Percentiles rank a stretch among this genome's conserved stretches.
Evolutionary conservation across 2,888 invertebrate genomes (phyloP).

Genomic region (Sthenelais limicola): DNA sequence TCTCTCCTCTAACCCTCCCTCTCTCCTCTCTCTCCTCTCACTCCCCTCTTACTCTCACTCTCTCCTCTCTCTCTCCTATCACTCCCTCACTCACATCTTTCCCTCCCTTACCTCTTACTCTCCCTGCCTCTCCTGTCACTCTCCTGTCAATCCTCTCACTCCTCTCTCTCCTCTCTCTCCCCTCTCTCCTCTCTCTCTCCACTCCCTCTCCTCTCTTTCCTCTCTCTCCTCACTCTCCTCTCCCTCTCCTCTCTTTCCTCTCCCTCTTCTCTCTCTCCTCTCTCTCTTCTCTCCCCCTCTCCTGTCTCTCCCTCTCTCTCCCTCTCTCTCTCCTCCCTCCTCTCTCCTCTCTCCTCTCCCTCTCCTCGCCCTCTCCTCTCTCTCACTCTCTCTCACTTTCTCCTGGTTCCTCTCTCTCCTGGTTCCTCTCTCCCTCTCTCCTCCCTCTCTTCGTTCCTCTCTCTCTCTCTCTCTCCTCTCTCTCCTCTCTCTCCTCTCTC

Average conservation of each 20-base stretch:
- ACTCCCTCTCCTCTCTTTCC: too few relatives aligned
- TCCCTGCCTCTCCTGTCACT: neutral
- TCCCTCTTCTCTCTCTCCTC: neutral
- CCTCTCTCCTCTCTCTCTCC: too few relatives aligned
- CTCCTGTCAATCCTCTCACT: neutral
- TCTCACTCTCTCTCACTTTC: neutral
- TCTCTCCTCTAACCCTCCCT: too few relatives aligned
- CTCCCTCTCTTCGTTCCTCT: neutral
- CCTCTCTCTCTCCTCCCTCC: neutral
- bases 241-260: conserved; percentile 3
- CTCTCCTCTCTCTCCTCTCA: too few relatives aligned
- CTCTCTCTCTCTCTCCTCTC: conserved; percentile 2
- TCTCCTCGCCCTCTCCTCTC: neutral
- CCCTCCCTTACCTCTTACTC: neutral
- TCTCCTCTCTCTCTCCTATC: conserved; percentile 1
- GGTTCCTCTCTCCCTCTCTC: neutral
- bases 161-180: too few relatives aligned
- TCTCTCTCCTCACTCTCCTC: neutral
- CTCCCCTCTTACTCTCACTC: too few relatives aligned
- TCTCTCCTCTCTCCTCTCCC: too few relatives aligned
- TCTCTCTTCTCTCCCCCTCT: neutral
- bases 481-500: neutral
- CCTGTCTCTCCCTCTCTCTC: neutral
- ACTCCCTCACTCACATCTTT: neutral
- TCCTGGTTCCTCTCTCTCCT: neutral